Conservation (phyloP, 2,113 vertebrate species). For the Bos javanicus region DNA sequence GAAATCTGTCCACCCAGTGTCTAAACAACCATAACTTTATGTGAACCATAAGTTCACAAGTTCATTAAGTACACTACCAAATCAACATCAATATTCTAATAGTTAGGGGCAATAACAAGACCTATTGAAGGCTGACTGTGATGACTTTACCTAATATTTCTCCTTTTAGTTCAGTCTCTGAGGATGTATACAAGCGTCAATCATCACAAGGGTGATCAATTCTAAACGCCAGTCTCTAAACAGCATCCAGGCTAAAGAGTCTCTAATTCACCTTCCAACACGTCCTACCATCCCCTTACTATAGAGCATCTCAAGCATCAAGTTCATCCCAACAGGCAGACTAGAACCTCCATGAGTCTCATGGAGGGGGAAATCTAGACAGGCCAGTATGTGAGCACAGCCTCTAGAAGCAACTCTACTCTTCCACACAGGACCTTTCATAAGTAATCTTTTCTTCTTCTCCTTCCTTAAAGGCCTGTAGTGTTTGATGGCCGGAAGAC, state of each 20-base stretch:
- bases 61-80: slow-evolving; percentile 50
- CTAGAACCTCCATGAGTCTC: background rate
- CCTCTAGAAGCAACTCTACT: background rate
- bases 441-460: background rate
- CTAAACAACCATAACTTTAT: slow-evolving; percentile 59
- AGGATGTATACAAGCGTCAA: too few species aligned
- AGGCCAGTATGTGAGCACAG: background rate
- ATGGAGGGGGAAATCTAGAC: background rate
- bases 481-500: background rate
- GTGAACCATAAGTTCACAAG: slow-evolving; percentile 63
- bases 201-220: background rate
- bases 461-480: background rate
- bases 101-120: background rate
- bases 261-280: background rate
- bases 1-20: slow-evolving; percentile 69
- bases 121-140: background rate
- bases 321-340: background rate
- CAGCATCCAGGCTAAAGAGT: background rate
- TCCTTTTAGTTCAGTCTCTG: background rate
- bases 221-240: background rate
- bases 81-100: slow-evolving; percentile 19
- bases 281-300: background rate
- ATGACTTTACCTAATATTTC: background rate
- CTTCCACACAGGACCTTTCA: too few species aligned
- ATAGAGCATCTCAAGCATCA: background rate